A percentile compares a stretch with the other conserved stretches of the same genome.
Evolutionary conservation across 2,888 invertebrate species (phyloP).

Genomic region (Lobophora halterata): DNA sequence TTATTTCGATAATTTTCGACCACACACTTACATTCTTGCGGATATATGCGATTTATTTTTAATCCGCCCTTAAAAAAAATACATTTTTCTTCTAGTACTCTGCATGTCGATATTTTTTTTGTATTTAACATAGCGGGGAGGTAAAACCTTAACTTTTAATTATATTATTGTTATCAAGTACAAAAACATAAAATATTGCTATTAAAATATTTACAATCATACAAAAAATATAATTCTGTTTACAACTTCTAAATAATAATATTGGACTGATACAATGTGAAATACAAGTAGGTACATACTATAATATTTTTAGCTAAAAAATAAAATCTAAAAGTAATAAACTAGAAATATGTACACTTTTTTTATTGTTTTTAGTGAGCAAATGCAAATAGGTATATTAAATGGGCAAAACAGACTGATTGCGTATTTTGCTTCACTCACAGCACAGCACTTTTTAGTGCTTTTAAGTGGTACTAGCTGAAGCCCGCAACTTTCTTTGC

Average conservation of each 20-base stretch:
- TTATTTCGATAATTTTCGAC: too few relatives aligned
- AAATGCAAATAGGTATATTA: conserved; percentile 64
- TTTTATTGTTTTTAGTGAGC: conserved; percentile 45
- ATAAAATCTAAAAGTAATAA: conserved; percentile 5
- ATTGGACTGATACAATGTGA: conserved; percentile 21
- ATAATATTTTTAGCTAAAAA: too few relatives aligned
- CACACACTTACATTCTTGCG: too few relatives aligned
- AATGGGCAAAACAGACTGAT: conserved; percentile 42
- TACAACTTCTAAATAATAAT: conserved; percentile 10
- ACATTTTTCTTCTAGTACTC: conserved; percentile 54
- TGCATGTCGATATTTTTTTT: conserved; percentile 43
- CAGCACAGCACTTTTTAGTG: too few relatives aligned
- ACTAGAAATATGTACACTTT: conserved; percentile 6
- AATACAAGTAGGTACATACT: too few relatives aligned
- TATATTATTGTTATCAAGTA: conserved; percentile 50
- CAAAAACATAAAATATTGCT: conserved; percentile 57
- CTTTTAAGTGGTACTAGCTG: too few relatives aligned
- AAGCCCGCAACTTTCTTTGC: too few relatives aligned
- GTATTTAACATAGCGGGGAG: conserved; percentile 12
- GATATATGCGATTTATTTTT: too few relatives aligned
- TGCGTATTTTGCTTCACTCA: too few relatives aligned
- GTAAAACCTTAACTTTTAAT: conserved; percentile 34
- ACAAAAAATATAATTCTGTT: conserved; percentile 33
- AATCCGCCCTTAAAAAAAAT: too few relatives aligned
- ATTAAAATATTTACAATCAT: conserved; percentile 64